Base-by-base conservation (phyloP, 2,113 vertebrate genomes). In the Rhinogobius similis region DNA sequence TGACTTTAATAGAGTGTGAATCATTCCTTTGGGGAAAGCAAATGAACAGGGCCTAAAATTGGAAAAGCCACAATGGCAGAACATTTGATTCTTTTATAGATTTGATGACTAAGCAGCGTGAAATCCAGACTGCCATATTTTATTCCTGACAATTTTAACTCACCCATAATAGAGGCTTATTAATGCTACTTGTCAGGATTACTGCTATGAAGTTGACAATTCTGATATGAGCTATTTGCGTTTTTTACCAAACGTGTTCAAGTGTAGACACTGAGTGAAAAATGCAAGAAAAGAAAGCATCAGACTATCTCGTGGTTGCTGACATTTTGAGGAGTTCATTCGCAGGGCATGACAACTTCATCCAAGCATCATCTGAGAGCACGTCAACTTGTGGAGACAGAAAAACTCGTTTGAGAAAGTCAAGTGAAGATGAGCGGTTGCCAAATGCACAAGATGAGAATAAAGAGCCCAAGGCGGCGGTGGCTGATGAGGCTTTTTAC, bases 1-100 rank as follows among this genome's bases (percentile, higher is more conserved):
- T 84, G 84, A 84, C 81, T 87, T 87, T 91, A 89, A 90, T 90
- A 83, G 81, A 88, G 67, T 86, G 61, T 81, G 79, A 79, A 74
- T 71, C 81, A 84, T 84, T 82, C 81, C 78, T 62, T 29, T 50
- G 53, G 82, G 50, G 78, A 82, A n/a, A 71, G 82, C 73, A 77
- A 83, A 82, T 82, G 71, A 81, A 83, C 71, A 64, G 61, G 55
- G 23, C 71, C 67, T 67, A 72, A 82, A 84, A 63, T 62, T 76
- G 29, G 3, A 44, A 70, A n/a, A 65, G 63, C 50, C 59, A 64
- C 27, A 55, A 36, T 16, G 53, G 43, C 59, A 65, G 38, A 10
- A 61, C 23, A 62, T 82, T 70, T 68, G 56, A 46, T 68, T 41
- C 41, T 65, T 65, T 72, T 59, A 26, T 26, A 38, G 11, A 69